A percentile compares a stretch with the other conserved stretches of the same genome.
These are phyloP conservation scores for Xylocopa sonorina DNA, from an alignment of 1,140 invertebrate species.

Conservation along the genomic window DNA sequence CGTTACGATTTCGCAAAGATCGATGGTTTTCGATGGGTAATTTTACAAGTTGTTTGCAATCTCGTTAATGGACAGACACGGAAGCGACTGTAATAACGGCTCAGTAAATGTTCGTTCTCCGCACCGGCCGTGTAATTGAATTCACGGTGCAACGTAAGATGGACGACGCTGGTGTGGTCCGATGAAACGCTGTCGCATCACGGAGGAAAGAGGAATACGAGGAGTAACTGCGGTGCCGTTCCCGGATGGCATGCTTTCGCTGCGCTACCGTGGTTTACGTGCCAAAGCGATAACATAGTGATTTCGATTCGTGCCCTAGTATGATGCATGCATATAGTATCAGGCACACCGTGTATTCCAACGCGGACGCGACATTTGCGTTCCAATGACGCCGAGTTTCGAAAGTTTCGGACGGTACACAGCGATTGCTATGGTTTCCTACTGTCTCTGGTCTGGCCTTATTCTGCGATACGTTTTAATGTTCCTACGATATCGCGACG, in stretches of 20 bases:
- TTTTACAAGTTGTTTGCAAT: not conserved
- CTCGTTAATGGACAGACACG: too few relatives aligned
- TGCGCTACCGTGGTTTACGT: not conserved
- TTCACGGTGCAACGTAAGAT: slow-evolving; percentile 26
- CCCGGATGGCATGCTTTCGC: not conserved
- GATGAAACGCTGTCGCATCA: not conserved
- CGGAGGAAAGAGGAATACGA: not conserved
- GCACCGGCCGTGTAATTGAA: slow-evolving; percentile 24
- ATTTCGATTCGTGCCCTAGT: not conserved
- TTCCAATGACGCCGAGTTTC: not conserved
- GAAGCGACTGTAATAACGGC: too few relatives aligned
- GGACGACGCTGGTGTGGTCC: not conserved
- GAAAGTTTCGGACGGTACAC: not conserved
- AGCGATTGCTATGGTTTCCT: not conserved
- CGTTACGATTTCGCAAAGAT: not conserved
- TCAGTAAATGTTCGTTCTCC: not conserved
- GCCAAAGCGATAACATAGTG: not conserved
- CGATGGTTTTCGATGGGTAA: too few relatives aligned
- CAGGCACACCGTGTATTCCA: not conserved
- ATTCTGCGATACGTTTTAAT: too few relatives aligned
- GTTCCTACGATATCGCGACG: too few relatives aligned
- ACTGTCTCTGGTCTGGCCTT: too few relatives aligned
- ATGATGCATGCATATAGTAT: not conserved
- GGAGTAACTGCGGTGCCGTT: not conserved
- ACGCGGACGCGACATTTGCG: not conserved